These are phyloP conservation scores for Crematogaster levior DNA, from an alignment of 2,888 invertebrate species.

Conservation along the genomic window DNA sequence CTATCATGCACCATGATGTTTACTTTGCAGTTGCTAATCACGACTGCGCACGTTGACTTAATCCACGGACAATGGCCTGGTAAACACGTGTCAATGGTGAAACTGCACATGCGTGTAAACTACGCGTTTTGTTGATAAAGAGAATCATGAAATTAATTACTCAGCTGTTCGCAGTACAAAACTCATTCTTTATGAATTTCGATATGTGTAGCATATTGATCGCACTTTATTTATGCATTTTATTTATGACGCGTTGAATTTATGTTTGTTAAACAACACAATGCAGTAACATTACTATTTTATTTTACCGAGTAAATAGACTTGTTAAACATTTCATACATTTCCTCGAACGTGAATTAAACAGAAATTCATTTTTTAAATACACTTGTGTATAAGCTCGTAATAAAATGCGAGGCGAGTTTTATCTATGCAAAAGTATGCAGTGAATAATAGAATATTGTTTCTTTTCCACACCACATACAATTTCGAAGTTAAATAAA, in stretches of 20 bases:
- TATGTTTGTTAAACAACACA: slow-evolving; percentile 26
- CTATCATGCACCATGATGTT: slow-evolving; percentile 12
- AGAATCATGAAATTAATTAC: slow-evolving; percentile 32
- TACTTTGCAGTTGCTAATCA: slow-evolving; percentile 30
- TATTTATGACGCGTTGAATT: not conserved
- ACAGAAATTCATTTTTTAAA: slow-evolving; percentile 36
- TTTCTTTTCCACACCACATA: not conserved
- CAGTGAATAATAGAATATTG: slow-evolving; percentile 5
- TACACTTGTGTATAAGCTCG: not conserved
- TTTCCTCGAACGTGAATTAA: slow-evolving; percentile 35
- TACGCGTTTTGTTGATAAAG: not conserved
- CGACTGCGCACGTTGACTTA: slow-evolving; percentile 30
- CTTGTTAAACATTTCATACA: slow-evolving; percentile 28
- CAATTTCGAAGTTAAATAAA: not conserved
- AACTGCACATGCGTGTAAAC: not conserved
- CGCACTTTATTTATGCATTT: not conserved
- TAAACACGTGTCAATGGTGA: not conserved
- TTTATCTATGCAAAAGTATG: slow-evolving; percentile 14
- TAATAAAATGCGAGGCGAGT: slow-evolving; percentile 14
- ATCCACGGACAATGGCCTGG: slow-evolving; percentile 1
- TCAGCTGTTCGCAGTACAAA: not conserved
- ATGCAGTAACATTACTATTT: slow-evolving; percentile 4
- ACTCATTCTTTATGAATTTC: slow-evolving; percentile 21
- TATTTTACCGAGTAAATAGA: slow-evolving; percentile 28
- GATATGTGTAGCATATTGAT: not conserved